Conservation (phyloP, 1,140 invertebrate genomes). For the Zaprionus kolodkinae region DNA sequence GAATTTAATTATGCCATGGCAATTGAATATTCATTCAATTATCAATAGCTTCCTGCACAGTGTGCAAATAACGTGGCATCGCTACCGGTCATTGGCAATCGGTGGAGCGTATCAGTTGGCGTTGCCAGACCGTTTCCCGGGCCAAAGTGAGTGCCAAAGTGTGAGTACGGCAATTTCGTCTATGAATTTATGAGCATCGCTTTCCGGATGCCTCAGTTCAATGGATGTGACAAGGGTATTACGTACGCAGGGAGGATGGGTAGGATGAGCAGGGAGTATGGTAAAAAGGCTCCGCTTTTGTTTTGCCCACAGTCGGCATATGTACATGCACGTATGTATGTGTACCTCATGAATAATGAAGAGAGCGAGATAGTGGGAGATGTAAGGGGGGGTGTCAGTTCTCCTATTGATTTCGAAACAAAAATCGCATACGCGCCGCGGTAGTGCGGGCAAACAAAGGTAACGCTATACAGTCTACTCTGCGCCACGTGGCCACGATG, state of each 20-base stretch:
- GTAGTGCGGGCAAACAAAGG: constrained; percentile 33
- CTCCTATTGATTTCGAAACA: constrained; percentile 70
- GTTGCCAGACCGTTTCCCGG: background rate
- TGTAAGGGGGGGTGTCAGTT: constrained; percentile 54
- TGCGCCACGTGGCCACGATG: constrained; percentile 40
- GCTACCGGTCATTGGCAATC: background rate
- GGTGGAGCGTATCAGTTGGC: background rate
- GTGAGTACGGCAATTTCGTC: constrained; percentile 69
- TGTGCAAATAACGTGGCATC: background rate
- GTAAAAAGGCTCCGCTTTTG: constrained; percentile 20
- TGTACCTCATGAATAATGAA: constrained; percentile 72
- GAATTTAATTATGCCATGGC: background rate
- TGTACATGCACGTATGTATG: too few relatives aligned
- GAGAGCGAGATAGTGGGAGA: constrained; percentile 2
- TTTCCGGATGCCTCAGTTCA: background rate
- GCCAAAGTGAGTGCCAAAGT: constrained; percentile 61
- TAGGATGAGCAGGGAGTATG: too few relatives aligned
- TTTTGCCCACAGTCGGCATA: constrained; percentile 65
- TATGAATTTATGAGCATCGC: constrained; percentile 64
- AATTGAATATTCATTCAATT: constrained; percentile 8
- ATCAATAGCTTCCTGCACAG: constrained; percentile 7
- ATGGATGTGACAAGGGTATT: too few relatives aligned
- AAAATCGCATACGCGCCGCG: constrained; percentile 38
- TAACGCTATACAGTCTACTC: constrained; percentile 5
- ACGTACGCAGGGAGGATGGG: too few relatives aligned